Percentiles rank a stretch among this genome's conserved stretches.
Evolutionary conservation across 2,888 invertebrate genomes (phyloP).

Genomic region (Ectemnius cavifrons): DNA sequence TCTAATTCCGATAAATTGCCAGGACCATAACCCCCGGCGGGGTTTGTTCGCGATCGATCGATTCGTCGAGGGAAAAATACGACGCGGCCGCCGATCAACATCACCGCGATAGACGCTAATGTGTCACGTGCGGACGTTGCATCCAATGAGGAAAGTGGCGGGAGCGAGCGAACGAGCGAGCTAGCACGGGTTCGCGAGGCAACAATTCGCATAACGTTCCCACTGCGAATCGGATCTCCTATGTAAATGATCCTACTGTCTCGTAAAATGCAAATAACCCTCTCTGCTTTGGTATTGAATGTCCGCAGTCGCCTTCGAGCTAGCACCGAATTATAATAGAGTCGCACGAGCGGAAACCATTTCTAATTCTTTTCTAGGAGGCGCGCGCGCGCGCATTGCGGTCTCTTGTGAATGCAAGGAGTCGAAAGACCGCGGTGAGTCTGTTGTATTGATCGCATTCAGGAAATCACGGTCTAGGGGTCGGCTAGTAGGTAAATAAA

Average conservation of each 20-base stretch:
- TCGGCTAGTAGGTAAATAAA: background rate
- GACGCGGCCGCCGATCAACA: background rate
- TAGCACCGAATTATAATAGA: background rate
- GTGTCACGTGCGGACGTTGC: background rate
- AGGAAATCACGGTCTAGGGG: slow-evolving; percentile 7
- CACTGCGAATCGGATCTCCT: background rate
- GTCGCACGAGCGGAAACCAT: background rate
- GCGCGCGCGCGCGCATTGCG: background rate
- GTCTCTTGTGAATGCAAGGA: background rate
- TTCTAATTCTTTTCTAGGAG: background rate
- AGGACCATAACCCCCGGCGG: slow-evolving; percentile 35
- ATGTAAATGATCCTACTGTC: background rate
- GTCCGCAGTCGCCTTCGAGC: too few species aligned
- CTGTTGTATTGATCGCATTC: background rate
- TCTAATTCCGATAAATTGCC: slow-evolving; percentile 56
- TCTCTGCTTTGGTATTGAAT: too few species aligned
- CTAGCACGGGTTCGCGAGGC: background rate
- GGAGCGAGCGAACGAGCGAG: too few species aligned
- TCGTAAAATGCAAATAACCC: background rate
- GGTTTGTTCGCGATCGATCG: slow-evolving; percentile 30
- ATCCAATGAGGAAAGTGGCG: background rate
- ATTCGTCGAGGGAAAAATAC: slow-evolving; percentile 3
- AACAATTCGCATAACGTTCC: background rate
- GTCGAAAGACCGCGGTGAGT: background rate
- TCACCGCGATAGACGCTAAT: slow-evolving; percentile 1